Base-by-base conservation (phyloP, 2,113 vertebrate genomes). In the Limanda limanda region DNA sequence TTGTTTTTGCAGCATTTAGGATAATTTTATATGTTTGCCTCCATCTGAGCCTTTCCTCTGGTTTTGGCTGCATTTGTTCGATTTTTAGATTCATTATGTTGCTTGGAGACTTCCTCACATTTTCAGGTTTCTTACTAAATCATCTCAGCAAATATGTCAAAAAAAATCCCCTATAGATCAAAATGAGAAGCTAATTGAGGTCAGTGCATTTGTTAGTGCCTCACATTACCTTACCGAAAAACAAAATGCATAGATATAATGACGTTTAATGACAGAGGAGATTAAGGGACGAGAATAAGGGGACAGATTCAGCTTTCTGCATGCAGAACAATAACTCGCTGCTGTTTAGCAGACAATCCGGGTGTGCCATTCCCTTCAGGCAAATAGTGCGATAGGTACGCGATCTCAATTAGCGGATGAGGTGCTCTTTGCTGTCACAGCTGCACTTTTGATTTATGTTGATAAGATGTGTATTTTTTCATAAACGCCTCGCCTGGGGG, bases 401-500 rank as follows among this genome's bases (percentile, higher is more conserved):
- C 72, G 61, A 89, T 85, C 74, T 86, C 81, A 86, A 79, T 87
- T 88, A 88, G 77, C 15, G 9, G 42, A 61, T 35, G 37, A 14
- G 48, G n/a, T 68, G 76, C 61, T 48, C 71, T 64, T 57, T 12
- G 52, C 75, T 72, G 66, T 82, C 68, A 65, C 66, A 37, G 67
- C 71, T 73, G 56, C 54, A 70, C 64, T 27, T 68, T 65, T 59
- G 61, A 76, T 61, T 83, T 48, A 80, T 74, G 48, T 57, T 67
- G 17, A 71, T 62, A 51, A 63, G 52, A 24, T 27, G 35, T 67
- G 47, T 10, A 21, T 24, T 5, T 40, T 56, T 56, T 56, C 25
- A 21, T 25, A 25, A 25, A 61, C 74, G 20, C 11, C 27, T 66
- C 64, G 27, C 18, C 35, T 13, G 14, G 17, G 45, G 62, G 52